Evolutionary conservation across 2,888 invertebrate genomes (phyloP).

Genomic region (Nineta flava): DNA sequence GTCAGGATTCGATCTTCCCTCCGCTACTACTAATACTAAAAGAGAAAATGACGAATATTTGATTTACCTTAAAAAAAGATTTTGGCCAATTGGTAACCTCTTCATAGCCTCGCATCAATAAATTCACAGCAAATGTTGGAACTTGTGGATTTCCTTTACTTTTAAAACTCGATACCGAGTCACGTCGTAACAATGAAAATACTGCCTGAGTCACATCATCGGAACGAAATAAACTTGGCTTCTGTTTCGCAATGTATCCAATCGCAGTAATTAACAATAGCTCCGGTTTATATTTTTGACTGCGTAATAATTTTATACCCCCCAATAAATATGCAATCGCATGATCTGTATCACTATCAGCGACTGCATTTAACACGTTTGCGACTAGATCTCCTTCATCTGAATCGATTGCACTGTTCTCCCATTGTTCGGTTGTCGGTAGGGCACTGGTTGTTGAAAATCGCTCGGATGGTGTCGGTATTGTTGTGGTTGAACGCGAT

Average conservation of each 20-base stretch:
- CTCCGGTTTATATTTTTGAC: conserved; percentile 71
- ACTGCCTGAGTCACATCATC: conserved; percentile 64
- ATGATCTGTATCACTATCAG: conserved; percentile 65
- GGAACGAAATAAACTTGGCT: conserved; percentile 59
- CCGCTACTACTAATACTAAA: no score
- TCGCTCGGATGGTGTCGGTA: conserved; percentile 18
- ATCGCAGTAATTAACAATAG: conserved; percentile 60
- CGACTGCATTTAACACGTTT: conserved; percentile 56
- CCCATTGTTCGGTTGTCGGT: conserved; percentile 43
- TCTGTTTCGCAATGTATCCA: conserved; percentile 63
- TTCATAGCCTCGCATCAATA: conserved; percentile 63
- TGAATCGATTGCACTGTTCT: conserved; percentile 58
- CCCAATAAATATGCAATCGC: conserved; percentile 69
- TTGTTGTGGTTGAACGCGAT: conserved; percentile 21
- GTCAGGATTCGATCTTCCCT: no score
- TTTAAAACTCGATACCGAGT: conserved; percentile 42
- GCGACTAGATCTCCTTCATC: conserved; percentile 66
- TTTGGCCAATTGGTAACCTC: conserved; percentile 86
- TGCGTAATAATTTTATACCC: conserved; percentile 63
- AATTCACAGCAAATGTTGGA: conserved; percentile 69
- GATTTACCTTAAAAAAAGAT: conserved; percentile 65
- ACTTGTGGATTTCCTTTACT: conserved; percentile 65
- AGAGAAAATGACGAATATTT: no score
- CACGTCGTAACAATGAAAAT: conserved; percentile 66
- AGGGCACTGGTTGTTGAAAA: conserved; percentile 22